Evolutionary conservation across 2,888 invertebrate genomes (phyloP).

Genomic region (Xanthorhoe designata): DNA sequence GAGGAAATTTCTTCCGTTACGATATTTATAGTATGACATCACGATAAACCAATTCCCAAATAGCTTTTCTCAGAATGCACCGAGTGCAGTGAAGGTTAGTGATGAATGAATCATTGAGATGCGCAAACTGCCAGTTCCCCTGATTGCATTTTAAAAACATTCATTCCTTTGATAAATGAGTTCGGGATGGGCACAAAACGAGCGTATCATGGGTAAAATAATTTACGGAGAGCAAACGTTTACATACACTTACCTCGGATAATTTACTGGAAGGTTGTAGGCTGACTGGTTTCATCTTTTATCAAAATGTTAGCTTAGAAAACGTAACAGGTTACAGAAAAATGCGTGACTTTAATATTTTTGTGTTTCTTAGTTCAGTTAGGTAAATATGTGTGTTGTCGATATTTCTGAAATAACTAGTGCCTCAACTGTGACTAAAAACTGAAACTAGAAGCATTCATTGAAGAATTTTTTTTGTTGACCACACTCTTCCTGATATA

Average conservation of each 20-base stretch:
- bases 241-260: slow-evolving; percentile 22
- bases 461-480: no score
- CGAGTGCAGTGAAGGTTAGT: neutral
- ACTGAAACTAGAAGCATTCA: no score
- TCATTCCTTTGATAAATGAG: slow-evolving; percentile 20
- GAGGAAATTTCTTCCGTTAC: no score
- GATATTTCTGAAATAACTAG: no score
- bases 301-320: neutral
- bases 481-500: no score
- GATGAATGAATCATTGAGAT: neutral
- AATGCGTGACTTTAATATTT: no score
- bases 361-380: no score
- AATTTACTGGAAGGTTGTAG: slow-evolving; percentile 7
- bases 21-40: no score
- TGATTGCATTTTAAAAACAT: slow-evolving; percentile 30
- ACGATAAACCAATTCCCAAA: neutral
- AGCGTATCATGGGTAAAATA: slow-evolving; percentile 17
- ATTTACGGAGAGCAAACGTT: slow-evolving; percentile 23
- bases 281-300: slow-evolving; percentile 5
- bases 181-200: slow-evolving; percentile 19
- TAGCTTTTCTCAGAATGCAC: neutral
- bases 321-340: neutral
- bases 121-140: slow-evolving; percentile 14
- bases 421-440: no score
- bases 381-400: no score